Base-by-base conservation (phyloP, 2,797 vertebrate species). In the Sphenopsis melanotis region DNA sequence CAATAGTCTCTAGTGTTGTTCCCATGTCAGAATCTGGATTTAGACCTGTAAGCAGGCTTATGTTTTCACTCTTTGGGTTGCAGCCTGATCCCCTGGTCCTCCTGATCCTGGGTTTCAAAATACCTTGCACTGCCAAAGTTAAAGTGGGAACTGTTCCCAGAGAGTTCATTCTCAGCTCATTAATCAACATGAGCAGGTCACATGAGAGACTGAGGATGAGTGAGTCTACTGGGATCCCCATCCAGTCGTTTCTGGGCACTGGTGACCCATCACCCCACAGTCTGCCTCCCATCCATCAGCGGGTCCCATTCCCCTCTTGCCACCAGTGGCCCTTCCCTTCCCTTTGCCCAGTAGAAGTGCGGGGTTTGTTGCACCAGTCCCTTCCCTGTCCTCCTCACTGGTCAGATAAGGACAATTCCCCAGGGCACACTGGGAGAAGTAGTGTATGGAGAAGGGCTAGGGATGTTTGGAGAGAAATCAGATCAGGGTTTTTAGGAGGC, bases 31-130 rank as follows among this genome's bases (percentile, higher is more conserved):
- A 86, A 65, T 71, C 23, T 85, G 72, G 37, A 50, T 92, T 89
- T 75, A 65, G 77, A 87, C 74, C 78, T 53, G 30, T 63, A 50
- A 89, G 30, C 46, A 83, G 49, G 68, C 56, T 83, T 79, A 41
- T 61, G 24, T 83, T 89, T 89, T 87, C 71, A 66, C 63, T 90
- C 59, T 55, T 89, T 83, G 71, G 15, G 79, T 70, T 94, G 41
- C 93, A 91, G 91, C 79, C 79, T 77, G 70, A 64, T 95, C 76
- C 41, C 13, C 69, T 78, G 66, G 59, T 92, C 41, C 42, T 86
- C 36, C 83, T 76, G 69, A 29, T 93, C 27, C 84, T 91, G 53
- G 30, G 64, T 89, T 94, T 96, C 89, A 92, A 81, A 83, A 87
- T 74, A 57, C 61, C 69, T 96, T 68, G n/a, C 7, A 2, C 50